Base-by-base conservation (phyloP, 1,140 invertebrate genomes). In the Caenorhabditis tropicalis region DNA sequence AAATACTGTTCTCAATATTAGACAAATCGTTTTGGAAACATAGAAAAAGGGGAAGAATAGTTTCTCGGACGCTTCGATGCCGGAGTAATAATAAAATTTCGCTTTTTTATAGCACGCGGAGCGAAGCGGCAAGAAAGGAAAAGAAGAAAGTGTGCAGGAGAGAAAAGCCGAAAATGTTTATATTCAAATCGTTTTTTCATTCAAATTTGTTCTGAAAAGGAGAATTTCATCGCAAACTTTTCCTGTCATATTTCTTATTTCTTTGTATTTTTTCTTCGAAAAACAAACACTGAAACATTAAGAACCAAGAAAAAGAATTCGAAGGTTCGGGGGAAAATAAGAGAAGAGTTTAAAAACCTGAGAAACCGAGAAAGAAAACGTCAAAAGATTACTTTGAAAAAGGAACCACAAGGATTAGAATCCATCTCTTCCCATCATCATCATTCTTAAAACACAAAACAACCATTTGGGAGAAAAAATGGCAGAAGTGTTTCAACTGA, bases 351-450 rank as follows among this genome's bases (percentile, higher is more conserved):
- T 6, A 12, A 31, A 74, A 74, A 74, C 4, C n/a, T 43, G 65
- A 46, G 65, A 74, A 46, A 43, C 33, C 10, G n/a, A 46, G n/a
- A 74, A 29, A 74, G 19, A 65, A 65, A 74, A 74, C 43, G 3
- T n/a, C 7, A 36, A 46, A 21, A 74, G 43, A 29, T 36, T 70
- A 36, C 36, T 16, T 33, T 10, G 29, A 29, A 70, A 70, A 70
- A 36, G 60, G 60, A 70, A 70, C 60, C 60, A 39, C 60, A 36
- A 70, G 24, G 9, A 36, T n/a, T 74, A 74, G 43, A 36, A 74
- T 36, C 65, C 65, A 74, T 74, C 65, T 74, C 65, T 43, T 43
- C 65, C 65, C 65, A 74, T 74, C 65, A 74, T 74, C 65, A 74
- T 74, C 65, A 74, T 74, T 74, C 65, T 74, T 74, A 1, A 74